Conservation (phyloP, 2,113 vertebrate genomes). For the Caretta caretta region DNA sequence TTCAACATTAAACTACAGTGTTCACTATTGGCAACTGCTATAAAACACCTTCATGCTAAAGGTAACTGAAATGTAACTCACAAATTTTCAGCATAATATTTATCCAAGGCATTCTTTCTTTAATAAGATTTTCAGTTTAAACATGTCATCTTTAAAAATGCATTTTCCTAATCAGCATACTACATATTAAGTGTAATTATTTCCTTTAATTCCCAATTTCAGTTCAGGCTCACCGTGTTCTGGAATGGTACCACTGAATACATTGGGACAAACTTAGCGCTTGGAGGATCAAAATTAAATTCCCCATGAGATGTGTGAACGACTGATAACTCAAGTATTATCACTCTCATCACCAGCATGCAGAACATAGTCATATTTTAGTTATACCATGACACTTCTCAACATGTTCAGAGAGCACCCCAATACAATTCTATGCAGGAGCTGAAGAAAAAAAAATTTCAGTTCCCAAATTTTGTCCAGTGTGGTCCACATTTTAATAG, state of each 20-base stretch:
- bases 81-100: not conserved
- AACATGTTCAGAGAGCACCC: not conserved
- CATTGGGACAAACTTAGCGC: not conserved
- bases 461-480: not conserved
- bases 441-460: not conserved
- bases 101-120: not conserved
- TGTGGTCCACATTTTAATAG: not conserved
- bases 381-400: not conserved
- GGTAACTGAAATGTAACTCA: not conserved
- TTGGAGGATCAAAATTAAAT: not conserved
- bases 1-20: not conserved
- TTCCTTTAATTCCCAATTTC: not conserved
- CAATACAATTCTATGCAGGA: not conserved
- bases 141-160: not conserved
- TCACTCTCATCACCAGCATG: not conserved
- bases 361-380: not conserved
- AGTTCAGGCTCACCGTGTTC: not conserved
- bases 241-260: not conserved
- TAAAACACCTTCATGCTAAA: not conserved
- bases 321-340: not conserved
- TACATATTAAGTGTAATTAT: not conserved
- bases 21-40: not conserved
- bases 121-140: not conserved
- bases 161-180: not conserved
- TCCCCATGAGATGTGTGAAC: not conserved